These are phyloP conservation scores for Trissolcus brochymenae DNA, from an alignment of 2,888 invertebrate species.

Conservation along the genomic window DNA sequence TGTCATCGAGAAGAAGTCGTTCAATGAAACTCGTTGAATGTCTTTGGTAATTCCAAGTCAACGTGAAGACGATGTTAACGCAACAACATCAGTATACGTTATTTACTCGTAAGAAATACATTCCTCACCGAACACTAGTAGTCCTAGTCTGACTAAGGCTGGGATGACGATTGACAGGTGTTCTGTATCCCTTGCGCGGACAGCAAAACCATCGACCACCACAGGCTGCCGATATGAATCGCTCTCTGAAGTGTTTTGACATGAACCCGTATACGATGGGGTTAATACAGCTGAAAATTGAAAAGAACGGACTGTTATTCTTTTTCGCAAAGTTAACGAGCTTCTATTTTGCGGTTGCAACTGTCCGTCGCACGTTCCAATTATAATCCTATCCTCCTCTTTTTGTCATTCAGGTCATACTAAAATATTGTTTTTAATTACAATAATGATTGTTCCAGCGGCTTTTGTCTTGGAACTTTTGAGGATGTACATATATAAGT, in stretches of 20 bases:
- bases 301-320: constrained; percentile 24
- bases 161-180: constrained; percentile 70
- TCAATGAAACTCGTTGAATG: constrained; percentile 30
- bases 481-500: too few species aligned
- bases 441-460: not conserved
- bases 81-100: constrained; percentile 30
- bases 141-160: constrained; percentile 76
- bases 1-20: too few species aligned
- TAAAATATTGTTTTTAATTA: constrained; percentile 21
- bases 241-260: constrained; percentile 83
- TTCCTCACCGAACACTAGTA: constrained; percentile 72
- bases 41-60: constrained; percentile 19
- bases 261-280: constrained; percentile 86
- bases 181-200: constrained; percentile 63
- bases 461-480: not conserved
- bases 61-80: constrained; percentile 27
- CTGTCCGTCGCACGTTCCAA: constrained; percentile 18
- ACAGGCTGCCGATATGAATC: constrained; percentile 78
- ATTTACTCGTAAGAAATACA: constrained; percentile 41
- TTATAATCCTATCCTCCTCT: constrained; percentile 17
- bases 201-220: constrained; percentile 72
- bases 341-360: constrained; percentile 11
- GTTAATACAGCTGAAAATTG: constrained; percentile 80
- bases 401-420: not conserved
- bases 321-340: constrained; percentile 40